phyloP scores from a whole-genome alignment of 2,888 invertebrate genomes.

The Lottia gigantea region DNA sequence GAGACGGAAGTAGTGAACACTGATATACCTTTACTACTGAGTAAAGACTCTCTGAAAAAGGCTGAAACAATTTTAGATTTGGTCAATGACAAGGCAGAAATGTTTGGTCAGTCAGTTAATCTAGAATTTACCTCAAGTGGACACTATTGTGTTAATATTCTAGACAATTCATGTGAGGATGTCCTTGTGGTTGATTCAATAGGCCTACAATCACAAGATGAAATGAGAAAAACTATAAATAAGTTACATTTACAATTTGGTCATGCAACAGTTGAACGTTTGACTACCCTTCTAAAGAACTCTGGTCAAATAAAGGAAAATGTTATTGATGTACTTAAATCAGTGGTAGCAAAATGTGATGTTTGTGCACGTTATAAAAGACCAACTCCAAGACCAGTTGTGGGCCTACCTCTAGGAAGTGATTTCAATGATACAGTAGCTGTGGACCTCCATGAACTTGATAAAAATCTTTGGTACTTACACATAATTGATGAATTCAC shows the following conservation, averaged over 20 bases:
- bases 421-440: conserved; percentile 27
- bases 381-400: conserved; percentile 21
- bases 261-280: conserved; percentile 17
- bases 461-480: conserved; percentile 17
- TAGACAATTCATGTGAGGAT: conserved; percentile 1
- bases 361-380: conserved; percentile 8
- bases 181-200: not conserved
- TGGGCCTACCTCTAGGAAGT: conserved; percentile 16
- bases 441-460: conserved; percentile 24
- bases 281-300: conserved; percentile 4
- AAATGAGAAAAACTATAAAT: not conserved
- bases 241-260: conserved; percentile 23
- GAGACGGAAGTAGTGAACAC: conserved; percentile 23
- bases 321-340: conserved; percentile 13
- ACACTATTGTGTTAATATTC: conserved; percentile 25
- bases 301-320: conserved; percentile 7
- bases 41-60: conserved; percentile 24
- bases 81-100: conserved; percentile 21
- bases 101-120: conserved; percentile 24
- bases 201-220: conserved; percentile 10
- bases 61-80: conserved; percentile 22
- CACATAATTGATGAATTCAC: conserved; percentile 19
- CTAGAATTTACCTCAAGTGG: conserved; percentile 26
- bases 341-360: not conserved
- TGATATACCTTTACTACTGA: conserved; percentile 25